Conservation (phyloP, 1,140 invertebrate genomes). For the Lordiphosa mommai region DNA sequence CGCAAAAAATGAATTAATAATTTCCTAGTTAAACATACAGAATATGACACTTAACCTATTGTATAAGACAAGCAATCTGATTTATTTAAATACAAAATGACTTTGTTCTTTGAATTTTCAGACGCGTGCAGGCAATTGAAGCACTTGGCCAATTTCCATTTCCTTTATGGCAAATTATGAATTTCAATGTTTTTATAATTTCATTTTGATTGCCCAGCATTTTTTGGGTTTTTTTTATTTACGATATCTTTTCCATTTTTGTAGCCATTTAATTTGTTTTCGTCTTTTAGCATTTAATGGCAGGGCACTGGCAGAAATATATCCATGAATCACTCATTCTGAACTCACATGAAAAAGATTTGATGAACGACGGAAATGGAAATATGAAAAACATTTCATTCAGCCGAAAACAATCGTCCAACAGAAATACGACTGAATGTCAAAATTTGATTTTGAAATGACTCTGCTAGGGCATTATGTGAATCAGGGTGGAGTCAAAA, state of each 20-base stretch:
- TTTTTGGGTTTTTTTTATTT: conserved; percentile 38
- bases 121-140: conserved; percentile 29
- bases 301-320: conserved; percentile 17
- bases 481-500: no score
- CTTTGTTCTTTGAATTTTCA: not conserved
- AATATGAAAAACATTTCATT: conserved; percentile 26
- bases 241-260: conserved; percentile 29
- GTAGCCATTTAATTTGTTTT: conserved; percentile 53
- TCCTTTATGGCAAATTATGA: conserved; percentile 46
- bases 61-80: conserved; percentile 3
- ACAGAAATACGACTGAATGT: not conserved
- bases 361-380: conserved; percentile 39
- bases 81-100: conserved; percentile 11
- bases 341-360: conserved; percentile 23
- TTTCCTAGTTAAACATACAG: not conserved
- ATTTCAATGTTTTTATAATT: conserved; percentile 59
- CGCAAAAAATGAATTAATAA: conserved; percentile 25
- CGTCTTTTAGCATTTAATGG: conserved; percentile 29
- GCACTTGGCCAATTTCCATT: conserved; percentile 26
- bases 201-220: conserved; percentile 51
- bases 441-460: not conserved
- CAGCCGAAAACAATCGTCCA: conserved; percentile 23
- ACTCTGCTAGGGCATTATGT: no score
- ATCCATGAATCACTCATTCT: conserved; percentile 46
- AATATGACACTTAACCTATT: conserved; percentile 1